phyloP scores from a whole-genome alignment of 1,140 invertebrate species.

The Bactericera cockerelli region DNA sequence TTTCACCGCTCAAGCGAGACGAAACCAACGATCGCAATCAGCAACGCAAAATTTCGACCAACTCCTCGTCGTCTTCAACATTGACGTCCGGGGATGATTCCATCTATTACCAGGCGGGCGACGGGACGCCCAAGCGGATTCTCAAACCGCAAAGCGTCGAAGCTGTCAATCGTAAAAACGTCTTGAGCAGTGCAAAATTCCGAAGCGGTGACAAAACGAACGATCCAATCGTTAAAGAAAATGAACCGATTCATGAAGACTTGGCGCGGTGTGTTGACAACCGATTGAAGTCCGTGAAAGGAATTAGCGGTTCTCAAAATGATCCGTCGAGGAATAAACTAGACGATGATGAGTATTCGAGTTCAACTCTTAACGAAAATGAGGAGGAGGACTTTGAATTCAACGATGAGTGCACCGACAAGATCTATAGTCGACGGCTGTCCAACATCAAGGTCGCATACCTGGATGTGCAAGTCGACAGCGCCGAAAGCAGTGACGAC shows the following conservation, averaged over 20 bases:
- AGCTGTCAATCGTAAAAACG: slow-evolving; percentile 70
- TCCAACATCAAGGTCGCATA: slow-evolving; percentile 17
- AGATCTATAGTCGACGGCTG: neutral
- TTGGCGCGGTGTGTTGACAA: neutral
- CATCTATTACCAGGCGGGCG: slow-evolving; percentile 37
- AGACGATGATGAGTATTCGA: neutral
- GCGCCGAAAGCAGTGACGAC: slow-evolving; percentile 13
- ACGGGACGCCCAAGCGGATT: slow-evolving; percentile 37
- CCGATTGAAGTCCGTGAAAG: neutral
- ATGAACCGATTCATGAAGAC: slow-evolving; percentile 8
- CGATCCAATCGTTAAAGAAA: slow-evolving; percentile 6
- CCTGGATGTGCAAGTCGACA: slow-evolving; percentile 19
- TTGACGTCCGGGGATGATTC: slow-evolving; percentile 41
- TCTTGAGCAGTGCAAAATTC: slow-evolving; percentile 54
- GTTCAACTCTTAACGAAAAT: neutral
- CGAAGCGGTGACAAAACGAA: slow-evolving; percentile 13
- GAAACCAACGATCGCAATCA: slow-evolving; percentile 25
- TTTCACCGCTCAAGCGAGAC: slow-evolving; percentile 33
- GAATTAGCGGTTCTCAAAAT: neutral
- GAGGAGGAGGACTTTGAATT: slow-evolving; percentile 2
- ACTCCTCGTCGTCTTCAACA: slow-evolving; percentile 37
- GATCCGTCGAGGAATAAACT: neutral
- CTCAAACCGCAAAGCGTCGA: slow-evolving; percentile 61
- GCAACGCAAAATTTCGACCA: slow-evolving; percentile 17
- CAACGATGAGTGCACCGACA: slow-evolving; percentile 1